Evolutionary conservation across 2,888 invertebrate species (phyloP), one percentile per base, ranked within the genome.

Genomic region (Drosophila heteroneura): DNA sequence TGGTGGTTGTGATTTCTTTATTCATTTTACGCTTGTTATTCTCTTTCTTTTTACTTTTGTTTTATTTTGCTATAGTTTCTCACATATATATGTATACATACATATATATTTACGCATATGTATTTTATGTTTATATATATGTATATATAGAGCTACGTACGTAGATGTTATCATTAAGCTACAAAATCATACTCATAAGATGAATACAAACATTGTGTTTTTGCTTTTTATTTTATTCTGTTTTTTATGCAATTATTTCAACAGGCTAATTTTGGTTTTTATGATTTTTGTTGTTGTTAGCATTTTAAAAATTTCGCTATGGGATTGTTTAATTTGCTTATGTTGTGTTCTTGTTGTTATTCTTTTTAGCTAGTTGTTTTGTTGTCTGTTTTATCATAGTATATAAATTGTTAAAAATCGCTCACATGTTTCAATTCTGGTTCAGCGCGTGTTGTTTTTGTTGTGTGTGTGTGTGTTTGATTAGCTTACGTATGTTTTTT

Each of bases 1-100:
- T 91, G 91, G 92, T 91, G 91, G 92, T 89, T 91, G 92, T 91
- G 91, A 88, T 91, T 91, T 89, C 92, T 79, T 82, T 89, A 82
- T 86, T 85, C 71, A 77, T 82, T 81, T 86, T 77, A 69, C 56
- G 70, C 73, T 80, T 85, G 53, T 74, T 75, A 60, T 70, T 33
- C 22, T 53, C n/a, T 5, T 73, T 41, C 54, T 35, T 33, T 71
- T 14, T 58, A 28, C 32, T 35, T 64, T 14, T 59, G 58, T 66
- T 47, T 47, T 47, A 16, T 47, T 76, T 79, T 53, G 53, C 81
- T 79, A 81, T 79, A 79, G 73, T 81, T 73, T 79, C 60, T 79
- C 73, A 69, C 77, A 70, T 74, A 58, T 75, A 59, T 70, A 54
- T 66, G 32, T 35, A 32, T 61, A 37, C 53, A 53, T 74, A 60